Conservation (phyloP, 1,140 invertebrate species). For the Aphidius gifuensis region DNA sequence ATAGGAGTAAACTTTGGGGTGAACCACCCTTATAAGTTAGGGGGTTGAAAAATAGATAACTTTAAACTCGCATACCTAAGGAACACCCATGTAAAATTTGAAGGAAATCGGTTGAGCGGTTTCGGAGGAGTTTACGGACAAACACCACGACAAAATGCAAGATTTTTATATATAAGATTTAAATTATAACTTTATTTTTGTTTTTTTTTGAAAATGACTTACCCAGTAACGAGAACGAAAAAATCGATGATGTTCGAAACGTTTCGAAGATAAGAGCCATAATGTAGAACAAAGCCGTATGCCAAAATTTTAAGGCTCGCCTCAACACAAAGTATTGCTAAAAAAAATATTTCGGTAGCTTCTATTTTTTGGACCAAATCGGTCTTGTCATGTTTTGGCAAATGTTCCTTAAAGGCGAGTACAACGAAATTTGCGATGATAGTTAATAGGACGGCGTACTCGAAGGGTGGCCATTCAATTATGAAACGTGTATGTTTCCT, state of each 20-base stretch:
- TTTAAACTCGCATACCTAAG: no score
- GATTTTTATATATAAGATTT: no score
- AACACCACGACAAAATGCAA: no score
- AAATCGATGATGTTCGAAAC: conserved; percentile 99
- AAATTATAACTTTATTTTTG: conserved; percentile 3
- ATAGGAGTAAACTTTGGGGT: no score
- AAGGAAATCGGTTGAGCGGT: no score
- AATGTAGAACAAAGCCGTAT: conserved; percentile 98
- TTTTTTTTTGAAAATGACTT: conserved; percentile 52
- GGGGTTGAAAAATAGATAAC: no score
- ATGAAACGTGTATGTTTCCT: conserved; percentile 97
- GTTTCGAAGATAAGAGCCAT: conserved; percentile 98
- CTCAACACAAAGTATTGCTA: conserved; percentile 99
- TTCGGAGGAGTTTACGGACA: no score
- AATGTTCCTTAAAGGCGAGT: conserved; percentile 98
- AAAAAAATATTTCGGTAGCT: conserved; percentile 98
- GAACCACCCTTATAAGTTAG: no score
- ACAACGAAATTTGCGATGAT: conserved; percentile 99
- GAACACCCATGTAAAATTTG: no score
- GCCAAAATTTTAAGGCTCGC: conserved; percentile 99
- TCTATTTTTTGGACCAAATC: conserved; percentile 97
- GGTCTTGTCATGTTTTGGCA: conserved; percentile 97
- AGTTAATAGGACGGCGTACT: conserved; percentile 99
- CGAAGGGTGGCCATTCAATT: conserved; percentile 99
- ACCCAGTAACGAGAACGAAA: conserved; percentile 99